Conservation (phyloP, 2,797 vertebrate genomes). For the Enteromius trimaculatus region DNA sequence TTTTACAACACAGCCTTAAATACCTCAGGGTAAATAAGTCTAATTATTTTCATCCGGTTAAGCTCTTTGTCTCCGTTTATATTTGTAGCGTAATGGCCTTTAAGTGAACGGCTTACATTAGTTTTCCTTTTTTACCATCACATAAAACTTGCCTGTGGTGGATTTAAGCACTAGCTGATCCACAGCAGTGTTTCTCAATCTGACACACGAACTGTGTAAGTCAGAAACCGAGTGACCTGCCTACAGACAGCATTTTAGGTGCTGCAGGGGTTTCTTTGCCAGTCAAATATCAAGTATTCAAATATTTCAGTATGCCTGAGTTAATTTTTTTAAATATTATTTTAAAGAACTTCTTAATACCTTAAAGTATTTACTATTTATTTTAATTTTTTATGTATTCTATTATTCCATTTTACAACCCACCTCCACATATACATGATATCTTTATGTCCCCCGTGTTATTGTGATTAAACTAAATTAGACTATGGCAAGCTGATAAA, state of each 20-base stretch:
- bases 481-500: not conserved
- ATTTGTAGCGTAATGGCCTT: constrained; percentile 47
- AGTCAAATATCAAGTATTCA: no score
- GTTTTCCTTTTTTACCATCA: constrained; percentile 1
- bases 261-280: not conserved
- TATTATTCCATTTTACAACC: not conserved
- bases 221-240: not conserved
- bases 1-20: constrained; percentile 28
- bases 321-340: no score
- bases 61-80: constrained; percentile 50
- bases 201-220: not conserved
- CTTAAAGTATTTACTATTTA: not conserved
- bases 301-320: no score
- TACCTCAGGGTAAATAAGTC: constrained; percentile 39
- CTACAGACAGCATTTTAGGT: not conserved
- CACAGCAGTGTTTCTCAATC: constrained; percentile 9
- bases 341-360: not conserved
- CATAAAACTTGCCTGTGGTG: constrained; percentile 34
- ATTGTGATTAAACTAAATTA: not conserved
- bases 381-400: not conserved
- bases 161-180: constrained; percentile 35
- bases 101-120: constrained; percentile 24
- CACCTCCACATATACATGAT: not conserved
- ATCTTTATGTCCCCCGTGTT: no score
- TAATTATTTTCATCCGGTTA: constrained; percentile 53